Conservation (phyloP, 2,888 invertebrate species). For the Zygothrica quintamaculata region DNA sequence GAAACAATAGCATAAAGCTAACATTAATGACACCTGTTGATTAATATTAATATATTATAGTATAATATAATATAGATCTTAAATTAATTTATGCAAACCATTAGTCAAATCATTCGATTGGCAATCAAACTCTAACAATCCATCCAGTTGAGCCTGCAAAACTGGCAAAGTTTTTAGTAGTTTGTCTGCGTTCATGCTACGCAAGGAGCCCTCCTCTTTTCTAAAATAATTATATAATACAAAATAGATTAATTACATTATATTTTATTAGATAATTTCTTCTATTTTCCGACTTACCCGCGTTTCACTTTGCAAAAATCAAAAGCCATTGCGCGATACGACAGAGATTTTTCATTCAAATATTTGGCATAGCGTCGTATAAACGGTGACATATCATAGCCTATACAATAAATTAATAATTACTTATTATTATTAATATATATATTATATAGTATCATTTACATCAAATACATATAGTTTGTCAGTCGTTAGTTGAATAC, state of each 20-base stretch:
- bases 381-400: constrained; percentile 99
- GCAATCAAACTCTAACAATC: constrained; percentile 98
- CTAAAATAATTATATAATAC: too few relatives aligned
- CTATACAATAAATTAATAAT: constrained; percentile 85
- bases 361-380: constrained; percentile 99
- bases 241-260: constrained; percentile 17
- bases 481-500: constrained; percentile 18
- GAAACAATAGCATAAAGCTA: constrained; percentile 99
- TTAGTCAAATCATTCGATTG: constrained; percentile 98
- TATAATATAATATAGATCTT: too few relatives aligned
- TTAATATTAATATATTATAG: not conserved
- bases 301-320: constrained; percentile 99
- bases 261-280: not conserved
- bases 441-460: constrained; percentile 19
- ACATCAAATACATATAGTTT: constrained; percentile 21
- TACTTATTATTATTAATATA: constrained; percentile 19
- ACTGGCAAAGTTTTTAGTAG: constrained; percentile 97
- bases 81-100: constrained; percentile 84
- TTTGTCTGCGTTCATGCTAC: constrained; percentile 99
- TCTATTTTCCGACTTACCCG: constrained; percentile 91
- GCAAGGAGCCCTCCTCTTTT: constrained; percentile 97
- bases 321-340: constrained; percentile 99
- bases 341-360: constrained; percentile 99
- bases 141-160: constrained; percentile 97
- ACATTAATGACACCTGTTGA: constrained; percentile 95